A percentile compares a stretch with the other conserved stretches of the same genome.
Conservation (phyloP, 2,888 invertebrate genomes). For the Craniophora ligustri region DNA sequence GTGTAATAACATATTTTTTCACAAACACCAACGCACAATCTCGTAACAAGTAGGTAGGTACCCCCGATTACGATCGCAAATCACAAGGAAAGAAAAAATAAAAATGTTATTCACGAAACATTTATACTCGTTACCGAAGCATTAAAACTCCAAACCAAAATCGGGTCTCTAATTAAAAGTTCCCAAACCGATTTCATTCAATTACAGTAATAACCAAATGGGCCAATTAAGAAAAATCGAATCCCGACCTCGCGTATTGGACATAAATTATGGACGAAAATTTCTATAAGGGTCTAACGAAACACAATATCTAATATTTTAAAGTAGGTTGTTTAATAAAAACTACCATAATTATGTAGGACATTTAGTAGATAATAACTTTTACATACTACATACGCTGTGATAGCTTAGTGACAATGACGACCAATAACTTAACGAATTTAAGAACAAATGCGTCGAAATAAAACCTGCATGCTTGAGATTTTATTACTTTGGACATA, state of each 20-base stretch:
- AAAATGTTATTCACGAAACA: conserved; percentile 2
- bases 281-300: conserved; percentile 8
- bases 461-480: too few relatives aligned
- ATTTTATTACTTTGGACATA: too few relatives aligned
- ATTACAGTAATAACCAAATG: conserved; percentile 45
- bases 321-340: conserved; percentile 12
- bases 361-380: too few relatives aligned
- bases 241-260: conserved; percentile 16
- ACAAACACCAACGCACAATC: too few relatives aligned
- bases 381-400: too few relatives aligned
- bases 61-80: neutral
- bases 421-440: too few relatives aligned
- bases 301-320: conserved; percentile 24
- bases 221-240: conserved; percentile 52
- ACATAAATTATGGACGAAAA: conserved; percentile 46
- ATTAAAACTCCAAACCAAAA: conserved; percentile 29
- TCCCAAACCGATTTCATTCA: conserved; percentile 41
- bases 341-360: too few relatives aligned
- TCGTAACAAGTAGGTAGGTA: too few relatives aligned
- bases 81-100: neutral
- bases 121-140: conserved; percentile 18
- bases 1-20: too few relatives aligned
- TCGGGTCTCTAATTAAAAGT: conserved; percentile 48
- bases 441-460: too few relatives aligned
- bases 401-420: too few relatives aligned